phyloP scores from a whole-genome alignment of 2,888 invertebrate genomes.

The Cacoxenus indagator region DNA sequence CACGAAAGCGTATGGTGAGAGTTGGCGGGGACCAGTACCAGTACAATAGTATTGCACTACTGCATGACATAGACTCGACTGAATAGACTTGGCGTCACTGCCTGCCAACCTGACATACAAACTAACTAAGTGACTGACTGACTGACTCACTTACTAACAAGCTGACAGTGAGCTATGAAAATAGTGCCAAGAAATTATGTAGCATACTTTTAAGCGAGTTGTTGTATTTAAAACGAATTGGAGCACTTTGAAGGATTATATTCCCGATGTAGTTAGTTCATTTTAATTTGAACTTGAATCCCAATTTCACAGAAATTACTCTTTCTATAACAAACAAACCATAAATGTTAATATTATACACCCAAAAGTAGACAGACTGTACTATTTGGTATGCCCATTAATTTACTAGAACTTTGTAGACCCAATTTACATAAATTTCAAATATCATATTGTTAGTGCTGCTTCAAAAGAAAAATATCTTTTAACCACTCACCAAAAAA shows the following conservation, averaged over 20 bases:
- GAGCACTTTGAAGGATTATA: not conserved
- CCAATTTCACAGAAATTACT: no score
- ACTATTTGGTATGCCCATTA: not conserved
- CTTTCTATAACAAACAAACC: no score
- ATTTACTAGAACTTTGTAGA: slow-evolving; percentile 3
- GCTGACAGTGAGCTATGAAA: slow-evolving; percentile 27
- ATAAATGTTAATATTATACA: no score
- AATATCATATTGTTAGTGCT: slow-evolving; percentile 11
- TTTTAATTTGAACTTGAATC: no score
- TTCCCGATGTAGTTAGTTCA: no score
- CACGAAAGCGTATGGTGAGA: not conserved
- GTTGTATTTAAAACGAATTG: not conserved
- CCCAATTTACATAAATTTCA: slow-evolving; percentile 54
- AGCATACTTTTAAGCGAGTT: not conserved
- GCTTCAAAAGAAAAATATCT: no score
- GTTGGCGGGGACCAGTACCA: not conserved
- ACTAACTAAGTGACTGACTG: slow-evolving; percentile 26
- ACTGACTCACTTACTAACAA: slow-evolving; percentile 38
- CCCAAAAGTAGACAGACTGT: not conserved
- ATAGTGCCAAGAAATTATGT: not conserved
- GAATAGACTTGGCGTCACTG: not conserved
- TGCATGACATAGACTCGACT: not conserved
- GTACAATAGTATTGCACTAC: not conserved
- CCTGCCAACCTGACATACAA: not conserved
- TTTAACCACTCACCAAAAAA: no score